Evolutionary conservation across 2,113 vertebrate genomes (phyloP), one percentile per base, ranked within the genome.

Genomic region (Gracilinanus agilis): DNA sequence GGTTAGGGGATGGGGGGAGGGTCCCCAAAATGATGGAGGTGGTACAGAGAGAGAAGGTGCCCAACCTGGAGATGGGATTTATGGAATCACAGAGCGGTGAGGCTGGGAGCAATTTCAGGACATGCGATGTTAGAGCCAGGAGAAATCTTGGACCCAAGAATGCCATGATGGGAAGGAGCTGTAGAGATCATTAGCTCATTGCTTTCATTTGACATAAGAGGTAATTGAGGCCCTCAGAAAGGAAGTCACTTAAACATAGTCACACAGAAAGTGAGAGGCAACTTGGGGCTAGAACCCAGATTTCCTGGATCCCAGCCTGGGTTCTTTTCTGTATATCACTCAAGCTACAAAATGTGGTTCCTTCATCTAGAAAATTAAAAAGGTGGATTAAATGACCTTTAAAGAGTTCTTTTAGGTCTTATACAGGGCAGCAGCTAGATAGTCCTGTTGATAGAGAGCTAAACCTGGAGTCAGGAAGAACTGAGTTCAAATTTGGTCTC

Each of bases 141-240:
- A n/a, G 67, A 4, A 4, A 19, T 9, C 13, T n/a, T 1, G 1
- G 16, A 12, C 12, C 34, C 2, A 9, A n/a, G 67, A n/a, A n/a
- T 75, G 67, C 6, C 67, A n/a, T 1, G n/a, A 75, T 13, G n/a
- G 6, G 67, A n/a, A 75, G 67, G 34, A 75, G n/a, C 34, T 75
- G 4, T 11, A n/a, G 67, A 19, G 13, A 67, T 67, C 29, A 34
- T 34, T 67, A 29, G n/a, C n/a, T 29, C 34, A 75, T 27, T 75
- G 13, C 13, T 75, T 75, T 75, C 12, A 16, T 75, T n/a, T 67
- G 16, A 75, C 13, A n/a, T 1, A n/a, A 49, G 12, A 13, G 11
- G 58, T 0, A 34, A 61, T 10, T 61, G 27, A 75, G 34, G 5
- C 13, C 34, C 67, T n/a, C 29, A 75, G 58, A 61, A 29, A 61